Conservation (phyloP, 2,797 vertebrate species). For the Orestias chungarensis region DNA sequence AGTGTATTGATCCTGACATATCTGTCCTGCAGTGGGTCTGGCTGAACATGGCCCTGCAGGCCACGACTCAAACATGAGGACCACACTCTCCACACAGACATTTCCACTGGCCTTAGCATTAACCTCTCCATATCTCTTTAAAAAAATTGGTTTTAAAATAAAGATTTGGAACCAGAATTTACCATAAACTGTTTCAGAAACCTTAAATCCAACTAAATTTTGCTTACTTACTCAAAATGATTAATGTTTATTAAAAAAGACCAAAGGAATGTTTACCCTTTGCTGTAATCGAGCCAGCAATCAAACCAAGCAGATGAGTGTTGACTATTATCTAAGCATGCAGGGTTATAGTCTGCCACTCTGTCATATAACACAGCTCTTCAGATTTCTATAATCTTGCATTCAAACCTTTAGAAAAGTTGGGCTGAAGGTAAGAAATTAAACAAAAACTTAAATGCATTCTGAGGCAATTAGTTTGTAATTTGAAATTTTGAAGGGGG, state of each 20-base stretch:
- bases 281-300: neutral
- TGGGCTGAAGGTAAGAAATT: neutral
- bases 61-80: constrained; percentile 27
- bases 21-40: constrained; percentile 52
- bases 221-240: neutral
- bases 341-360: neutral
- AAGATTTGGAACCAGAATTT: neutral
- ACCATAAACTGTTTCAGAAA: neutral
- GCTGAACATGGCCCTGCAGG: constrained; percentile 45
- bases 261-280: neutral
- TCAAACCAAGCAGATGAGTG: neutral
- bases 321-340: neutral
- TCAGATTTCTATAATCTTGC: neutral
- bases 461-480: neutral
- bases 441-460: neutral
- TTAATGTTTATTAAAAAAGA: neutral
- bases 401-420: neutral
- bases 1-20: constrained; percentile 56
- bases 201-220: neutral
- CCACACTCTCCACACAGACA: constrained; percentile 5
- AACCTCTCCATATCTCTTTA: neutral
- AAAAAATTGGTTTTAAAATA: neutral
- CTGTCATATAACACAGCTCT: neutral
- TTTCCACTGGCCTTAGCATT: neutral
- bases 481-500: neutral